Percentiles rank a stretch among this genome's conserved stretches.
Evolutionary conservation across 1,140 invertebrate species (phyloP).

Genomic region (Leptoteleia sp.): DNA sequence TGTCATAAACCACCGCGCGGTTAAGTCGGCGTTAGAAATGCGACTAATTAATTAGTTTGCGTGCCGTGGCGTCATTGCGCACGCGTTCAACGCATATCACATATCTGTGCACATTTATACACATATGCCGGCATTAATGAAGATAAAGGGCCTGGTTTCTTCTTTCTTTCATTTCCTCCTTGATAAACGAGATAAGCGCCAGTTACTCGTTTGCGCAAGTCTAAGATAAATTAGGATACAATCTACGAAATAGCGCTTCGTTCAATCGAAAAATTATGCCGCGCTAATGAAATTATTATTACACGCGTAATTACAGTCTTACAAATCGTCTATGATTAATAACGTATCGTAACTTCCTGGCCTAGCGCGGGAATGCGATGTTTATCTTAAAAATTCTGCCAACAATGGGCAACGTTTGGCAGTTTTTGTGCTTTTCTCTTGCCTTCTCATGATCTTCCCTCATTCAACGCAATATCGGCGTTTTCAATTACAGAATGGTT

Average conservation of each 20-base stretch:
- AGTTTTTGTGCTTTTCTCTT: slow-evolving; percentile 29
- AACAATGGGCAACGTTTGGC: slow-evolving; percentile 3
- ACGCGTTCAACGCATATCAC: slow-evolving; percentile 50
- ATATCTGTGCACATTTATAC: slow-evolving; percentile 23
- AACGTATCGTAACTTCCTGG: slow-evolving; percentile 30
- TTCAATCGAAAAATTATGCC: slow-evolving; percentile 18
- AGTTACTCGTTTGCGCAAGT: slow-evolving; percentile 45
- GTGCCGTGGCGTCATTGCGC: slow-evolving; percentile 72
- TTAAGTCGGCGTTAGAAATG: slow-evolving; percentile 65
- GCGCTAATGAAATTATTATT: slow-evolving; percentile 37
- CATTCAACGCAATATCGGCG: too few relatives aligned
- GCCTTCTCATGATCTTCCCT: too few relatives aligned
- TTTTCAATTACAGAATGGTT: too few relatives aligned
- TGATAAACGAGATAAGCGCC: slow-evolving; percentile 51
- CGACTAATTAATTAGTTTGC: slow-evolving; percentile 78
- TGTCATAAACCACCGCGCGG: slow-evolving; percentile 54
- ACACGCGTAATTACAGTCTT: slow-evolving; percentile 20
- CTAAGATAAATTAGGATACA: slow-evolving; percentile 27
- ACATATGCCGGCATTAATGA: slow-evolving; percentile 50
- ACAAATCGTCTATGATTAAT: slow-evolving; percentile 42
- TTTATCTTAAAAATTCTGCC: slow-evolving; percentile 6
- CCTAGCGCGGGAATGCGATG: background rate
- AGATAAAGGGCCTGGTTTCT: slow-evolving; percentile 48
- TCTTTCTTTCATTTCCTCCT: slow-evolving; percentile 43
- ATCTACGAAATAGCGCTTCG: slow-evolving; percentile 11